Percentiles rank a stretch among this genome's conserved stretches.
These are phyloP conservation scores for Pseudochirops cupreus DNA, from an alignment of 2,797 vertebrate species.

Conservation along the genomic window DNA sequence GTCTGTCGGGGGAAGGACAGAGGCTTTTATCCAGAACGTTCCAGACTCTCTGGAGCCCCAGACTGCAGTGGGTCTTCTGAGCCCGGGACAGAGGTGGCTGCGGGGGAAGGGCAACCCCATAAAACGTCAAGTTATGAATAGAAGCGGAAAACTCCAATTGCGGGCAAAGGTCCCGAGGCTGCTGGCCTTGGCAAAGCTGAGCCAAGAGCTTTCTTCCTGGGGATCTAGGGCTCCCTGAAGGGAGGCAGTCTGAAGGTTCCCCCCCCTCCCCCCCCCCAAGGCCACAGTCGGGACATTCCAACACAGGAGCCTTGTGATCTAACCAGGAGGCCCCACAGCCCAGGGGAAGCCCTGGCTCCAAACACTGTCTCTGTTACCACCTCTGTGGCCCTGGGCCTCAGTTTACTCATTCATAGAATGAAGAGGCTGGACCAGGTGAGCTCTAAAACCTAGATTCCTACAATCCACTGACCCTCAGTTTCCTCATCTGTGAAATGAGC, in stretches of 20 bases:
- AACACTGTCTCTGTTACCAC: neutral
- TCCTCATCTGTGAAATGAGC: too few species aligned
- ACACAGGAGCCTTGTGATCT: neutral
- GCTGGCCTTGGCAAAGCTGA: neutral
- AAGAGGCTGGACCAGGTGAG: neutral
- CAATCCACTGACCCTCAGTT: too few species aligned
- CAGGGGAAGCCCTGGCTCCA: neutral
- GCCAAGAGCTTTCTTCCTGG: neutral
- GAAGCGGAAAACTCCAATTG: too few species aligned
- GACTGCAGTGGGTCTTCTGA: too few species aligned
- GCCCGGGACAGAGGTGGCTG: too few species aligned
- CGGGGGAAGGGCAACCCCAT: too few species aligned
- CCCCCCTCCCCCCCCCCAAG: too few species aligned
- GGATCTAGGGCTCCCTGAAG: too few species aligned
- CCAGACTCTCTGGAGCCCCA: neutral
- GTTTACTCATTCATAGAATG: too few species aligned
- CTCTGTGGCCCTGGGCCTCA: neutral
- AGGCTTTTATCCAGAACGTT: neutral
- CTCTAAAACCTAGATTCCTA: too few species aligned
- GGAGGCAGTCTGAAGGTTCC: neutral
- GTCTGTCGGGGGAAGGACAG: slow-evolving; percentile 84
- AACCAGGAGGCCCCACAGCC: neutral
- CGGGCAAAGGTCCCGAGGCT: too few species aligned
- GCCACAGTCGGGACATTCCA: neutral
- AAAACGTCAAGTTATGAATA: too few species aligned